Conservation (phyloP, 2,888 invertebrate genomes). For the Serrognathus titanus region DNA sequence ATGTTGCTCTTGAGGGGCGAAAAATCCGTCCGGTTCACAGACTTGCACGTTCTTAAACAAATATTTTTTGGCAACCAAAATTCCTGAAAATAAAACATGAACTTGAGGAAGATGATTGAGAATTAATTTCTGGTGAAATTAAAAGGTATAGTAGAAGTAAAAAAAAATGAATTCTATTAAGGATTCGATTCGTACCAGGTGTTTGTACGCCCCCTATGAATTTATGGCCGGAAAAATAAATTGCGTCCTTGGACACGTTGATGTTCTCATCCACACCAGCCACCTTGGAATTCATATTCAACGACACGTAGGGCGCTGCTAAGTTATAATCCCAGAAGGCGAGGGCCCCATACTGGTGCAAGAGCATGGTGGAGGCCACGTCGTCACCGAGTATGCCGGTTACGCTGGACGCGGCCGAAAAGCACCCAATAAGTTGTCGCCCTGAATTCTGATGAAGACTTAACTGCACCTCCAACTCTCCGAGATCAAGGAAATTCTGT, state of each 20-base stretch:
- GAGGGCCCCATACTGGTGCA: slow-evolving; percentile 79
- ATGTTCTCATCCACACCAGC: slow-evolving; percentile 64
- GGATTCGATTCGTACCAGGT: slow-evolving; percentile 54
- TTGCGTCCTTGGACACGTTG: slow-evolving; percentile 80
- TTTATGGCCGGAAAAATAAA: slow-evolving; percentile 87
- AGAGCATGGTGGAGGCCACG: slow-evolving; percentile 71
- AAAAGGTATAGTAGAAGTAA: neutral
- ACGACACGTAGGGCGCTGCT: slow-evolving; percentile 72
- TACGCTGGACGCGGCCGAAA: slow-evolving; percentile 83
- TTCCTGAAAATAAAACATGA: slow-evolving; percentile 47
- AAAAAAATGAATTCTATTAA: neutral
- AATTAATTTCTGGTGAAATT: neutral
- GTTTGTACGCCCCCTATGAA: slow-evolving; percentile 89
- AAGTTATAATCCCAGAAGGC: slow-evolving; percentile 90
- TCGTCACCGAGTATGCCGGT: slow-evolving; percentile 85
- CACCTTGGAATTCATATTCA: slow-evolving; percentile 81
- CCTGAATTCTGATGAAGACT: slow-evolving; percentile 60
- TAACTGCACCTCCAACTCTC: slow-evolving; percentile 69
- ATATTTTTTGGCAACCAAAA: slow-evolving; percentile 62
- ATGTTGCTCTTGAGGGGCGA: slow-evolving; percentile 43
- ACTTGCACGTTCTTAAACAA: slow-evolving; percentile 50
- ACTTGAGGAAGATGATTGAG: neutral
- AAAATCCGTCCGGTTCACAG: slow-evolving; percentile 45
- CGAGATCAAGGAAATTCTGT: slow-evolving; percentile 75
- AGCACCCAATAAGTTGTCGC: slow-evolving; percentile 76